Percentiles rank a stretch among this genome's conserved stretches.
Evolutionary conservation across 1,140 invertebrate genomes (phyloP).

Genomic region (Drosophila jambulina): DNA sequence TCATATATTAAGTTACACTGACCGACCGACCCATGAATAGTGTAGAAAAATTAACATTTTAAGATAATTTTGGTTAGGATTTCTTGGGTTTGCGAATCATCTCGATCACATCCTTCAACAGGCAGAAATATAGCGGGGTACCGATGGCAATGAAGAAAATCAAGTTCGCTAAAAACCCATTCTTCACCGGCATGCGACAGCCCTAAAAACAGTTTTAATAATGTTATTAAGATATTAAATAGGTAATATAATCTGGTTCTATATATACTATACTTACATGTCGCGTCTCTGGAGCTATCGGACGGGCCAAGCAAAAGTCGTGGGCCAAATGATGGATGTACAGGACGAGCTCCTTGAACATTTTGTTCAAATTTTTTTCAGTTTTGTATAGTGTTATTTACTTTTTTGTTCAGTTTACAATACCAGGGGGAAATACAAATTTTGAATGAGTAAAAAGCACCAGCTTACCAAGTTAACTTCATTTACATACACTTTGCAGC

Average conservation of each 20-base stretch:
- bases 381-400: neutral
- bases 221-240: too few relatives aligned
- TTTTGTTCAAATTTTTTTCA: slow-evolving; percentile 26
- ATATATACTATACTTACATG: neutral
- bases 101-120: slow-evolving; percentile 57
- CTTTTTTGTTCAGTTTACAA: neutral
- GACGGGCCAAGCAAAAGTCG: slow-evolving; percentile 49
- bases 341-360: slow-evolving; percentile 66
- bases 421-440: neutral
- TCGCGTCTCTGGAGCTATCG: neutral
- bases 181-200: slow-evolving; percentile 44
- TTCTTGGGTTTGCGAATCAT: slow-evolving; percentile 42
- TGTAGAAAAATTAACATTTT: neutral
- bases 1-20: slow-evolving; percentile 5
- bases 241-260: neutral
- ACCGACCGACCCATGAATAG: slow-evolving; percentile 17
- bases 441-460: neutral
- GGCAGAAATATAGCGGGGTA: slow-evolving; percentile 68
- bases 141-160: slow-evolving; percentile 72
- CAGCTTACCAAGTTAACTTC: slow-evolving; percentile 26
- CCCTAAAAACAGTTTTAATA: slow-evolving; percentile 23
- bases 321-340: slow-evolving; percentile 51
- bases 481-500: slow-evolving; percentile 31
- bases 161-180: slow-evolving; percentile 49
- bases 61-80: slow-evolving; percentile 5